Conservation (phyloP, 2,113 vertebrate genomes). For the Rostratula benghalensis region DNA sequence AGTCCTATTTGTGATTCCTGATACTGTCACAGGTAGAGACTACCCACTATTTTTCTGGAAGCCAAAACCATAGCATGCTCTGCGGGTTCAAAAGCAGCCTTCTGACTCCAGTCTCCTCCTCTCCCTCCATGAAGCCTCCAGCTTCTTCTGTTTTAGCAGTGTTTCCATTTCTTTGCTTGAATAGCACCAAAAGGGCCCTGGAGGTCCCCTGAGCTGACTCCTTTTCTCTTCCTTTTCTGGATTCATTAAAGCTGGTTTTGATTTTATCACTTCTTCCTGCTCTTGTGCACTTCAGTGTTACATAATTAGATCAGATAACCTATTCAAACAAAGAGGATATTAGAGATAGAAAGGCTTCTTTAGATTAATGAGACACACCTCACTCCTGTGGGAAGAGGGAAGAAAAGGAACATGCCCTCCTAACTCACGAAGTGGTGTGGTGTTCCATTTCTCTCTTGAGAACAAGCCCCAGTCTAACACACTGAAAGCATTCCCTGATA, state of each 20-base stretch:
- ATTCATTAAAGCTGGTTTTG: conserved; percentile 41
- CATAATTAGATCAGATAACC: conserved; percentile 35
- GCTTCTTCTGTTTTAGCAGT: not conserved
- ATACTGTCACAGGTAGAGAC: not conserved
- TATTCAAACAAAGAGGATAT: conserved; percentile 46
- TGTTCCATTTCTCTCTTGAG: not conserved
- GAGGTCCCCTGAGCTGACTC: not conserved
- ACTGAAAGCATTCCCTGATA: not conserved
- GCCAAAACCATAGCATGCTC: not conserved
- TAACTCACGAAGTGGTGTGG: not conserved
- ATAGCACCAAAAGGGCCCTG: not conserved
- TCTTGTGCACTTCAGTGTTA: conserved; percentile 26
- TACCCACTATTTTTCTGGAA: not conserved
- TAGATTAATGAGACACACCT: not conserved
- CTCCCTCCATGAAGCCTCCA: not conserved
- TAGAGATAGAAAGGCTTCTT: conserved; percentile 27
- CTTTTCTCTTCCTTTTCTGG: not conserved
- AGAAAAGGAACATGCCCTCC: not conserved
- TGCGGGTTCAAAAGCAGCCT: not conserved
- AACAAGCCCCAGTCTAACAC: not conserved
- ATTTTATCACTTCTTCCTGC: conserved; percentile 52
- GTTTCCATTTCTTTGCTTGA: conserved; percentile 8
- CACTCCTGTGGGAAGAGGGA: not conserved
- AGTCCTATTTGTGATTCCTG: not conserved
- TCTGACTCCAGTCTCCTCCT: not conserved